phyloP scores from a whole-genome alignment of 2,888 invertebrate species.

The Carcina quercana region DNA sequence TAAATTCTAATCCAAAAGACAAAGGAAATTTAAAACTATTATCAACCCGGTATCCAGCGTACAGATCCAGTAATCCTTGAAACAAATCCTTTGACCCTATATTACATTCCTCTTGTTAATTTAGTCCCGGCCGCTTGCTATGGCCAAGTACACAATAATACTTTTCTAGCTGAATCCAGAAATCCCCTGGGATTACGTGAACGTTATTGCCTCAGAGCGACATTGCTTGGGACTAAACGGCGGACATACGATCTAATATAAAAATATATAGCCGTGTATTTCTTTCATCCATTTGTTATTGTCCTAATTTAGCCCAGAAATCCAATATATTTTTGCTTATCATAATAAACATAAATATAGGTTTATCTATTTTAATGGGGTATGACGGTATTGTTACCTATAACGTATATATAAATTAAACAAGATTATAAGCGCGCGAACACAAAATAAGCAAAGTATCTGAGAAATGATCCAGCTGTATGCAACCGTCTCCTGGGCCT shows the following conservation, averaged over 20 bases:
- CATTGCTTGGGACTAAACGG: conserved; percentile 20
- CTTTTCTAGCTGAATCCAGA: conserved; percentile 24
- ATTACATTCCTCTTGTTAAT: conserved; percentile 55
- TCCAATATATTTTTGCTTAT: conserved; percentile 4
- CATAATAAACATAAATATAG: too few relatives aligned
- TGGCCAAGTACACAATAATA: conserved; percentile 40
- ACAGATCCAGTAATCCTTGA: conserved; percentile 19
- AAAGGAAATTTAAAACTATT: conserved; percentile 9
- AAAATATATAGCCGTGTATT: conserved; percentile 21
- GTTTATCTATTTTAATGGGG: too few relatives aligned
- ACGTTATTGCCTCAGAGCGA: conserved; percentile 41
- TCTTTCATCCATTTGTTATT: neutral
- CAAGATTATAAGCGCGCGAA: too few relatives aligned
- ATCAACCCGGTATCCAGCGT: conserved; percentile 3
- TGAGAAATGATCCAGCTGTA: too few relatives aligned
- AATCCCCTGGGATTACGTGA: conserved; percentile 46
- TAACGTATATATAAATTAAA: too few relatives aligned
- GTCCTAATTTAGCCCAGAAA: too few relatives aligned
- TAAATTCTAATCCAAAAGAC: too few relatives aligned
- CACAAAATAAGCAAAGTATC: too few relatives aligned
- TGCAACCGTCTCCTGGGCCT: too few relatives aligned
- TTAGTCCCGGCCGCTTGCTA: conserved; percentile 37
- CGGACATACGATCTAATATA: conserved; percentile 30
- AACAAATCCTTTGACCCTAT: conserved; percentile 36
- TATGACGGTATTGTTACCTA: too few relatives aligned